Percentiles rank a stretch among this genome's conserved stretches.
Evolutionary conservation across 92 coral and sea anemone genomes (phyloP).

Genomic region (Porites lobata): DNA sequence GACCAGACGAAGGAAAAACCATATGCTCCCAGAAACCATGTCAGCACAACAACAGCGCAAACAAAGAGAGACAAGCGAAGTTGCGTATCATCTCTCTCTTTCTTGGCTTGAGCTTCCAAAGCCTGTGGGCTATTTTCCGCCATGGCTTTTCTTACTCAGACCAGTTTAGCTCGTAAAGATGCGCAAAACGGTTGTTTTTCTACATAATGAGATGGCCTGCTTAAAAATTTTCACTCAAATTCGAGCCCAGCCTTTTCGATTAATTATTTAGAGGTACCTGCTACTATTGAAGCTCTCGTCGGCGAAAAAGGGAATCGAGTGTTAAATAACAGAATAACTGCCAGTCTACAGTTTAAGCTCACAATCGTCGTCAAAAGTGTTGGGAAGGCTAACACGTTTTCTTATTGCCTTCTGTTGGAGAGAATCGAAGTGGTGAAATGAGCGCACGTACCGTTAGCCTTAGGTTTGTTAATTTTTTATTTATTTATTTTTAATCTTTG

Average conservation of each 20-base stretch:
- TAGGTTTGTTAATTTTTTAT: too few relatives aligned
- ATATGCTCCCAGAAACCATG: constrained; percentile 87
- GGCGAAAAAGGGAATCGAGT: constrained; percentile 2
- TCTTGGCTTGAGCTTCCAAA: constrained; percentile 71
- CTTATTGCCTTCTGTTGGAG: too few relatives aligned
- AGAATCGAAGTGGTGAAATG: too few relatives aligned
- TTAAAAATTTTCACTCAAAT: constrained; percentile 21
- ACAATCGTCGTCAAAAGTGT: too few relatives aligned
- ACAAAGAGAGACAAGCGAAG: constrained; percentile 82
- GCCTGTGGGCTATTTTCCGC: constrained; percentile 58
- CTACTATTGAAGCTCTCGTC: constrained; percentile 14
- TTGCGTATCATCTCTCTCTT: constrained; percentile 82
- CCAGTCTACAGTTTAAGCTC: not conserved
- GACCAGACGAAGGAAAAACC: constrained; percentile 89
- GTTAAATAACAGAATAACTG: constrained; percentile 15
- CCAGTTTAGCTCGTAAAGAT: not conserved
- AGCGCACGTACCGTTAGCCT: too few relatives aligned
- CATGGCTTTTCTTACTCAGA: constrained; percentile 15
- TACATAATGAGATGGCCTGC: constrained; percentile 21
- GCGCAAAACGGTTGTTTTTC: constrained; percentile 1
- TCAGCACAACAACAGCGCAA: constrained; percentile 64
- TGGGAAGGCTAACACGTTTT: too few relatives aligned
- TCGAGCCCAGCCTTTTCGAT: constrained; percentile 39
- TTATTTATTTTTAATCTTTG: too few relatives aligned
- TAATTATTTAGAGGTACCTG: constrained; percentile 61